A percentile compares a stretch with the other conserved stretches of the same genome.
Evolutionary conservation across 2,888 invertebrate species (phyloP).

Genomic region (Meteorus cinctellus): DNA sequence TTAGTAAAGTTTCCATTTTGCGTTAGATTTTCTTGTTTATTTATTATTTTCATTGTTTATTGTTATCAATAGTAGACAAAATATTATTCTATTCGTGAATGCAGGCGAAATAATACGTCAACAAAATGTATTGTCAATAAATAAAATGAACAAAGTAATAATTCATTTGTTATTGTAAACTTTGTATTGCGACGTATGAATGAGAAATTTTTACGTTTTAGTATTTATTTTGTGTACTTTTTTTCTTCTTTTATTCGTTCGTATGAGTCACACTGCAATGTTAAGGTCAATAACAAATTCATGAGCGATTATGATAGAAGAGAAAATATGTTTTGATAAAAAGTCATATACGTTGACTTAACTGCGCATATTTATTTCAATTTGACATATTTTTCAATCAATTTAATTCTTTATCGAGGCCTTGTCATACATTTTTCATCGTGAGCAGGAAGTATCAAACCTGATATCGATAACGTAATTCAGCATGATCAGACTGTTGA

Average conservation of each 20-base stretch:
- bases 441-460: neutral
- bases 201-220: neutral
- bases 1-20: neutral
- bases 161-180: neutral
- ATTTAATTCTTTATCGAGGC: neutral
- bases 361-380: conserved; percentile 2
- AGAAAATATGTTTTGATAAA: neutral
- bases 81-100: neutral
- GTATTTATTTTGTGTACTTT: no score
- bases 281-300: conserved; percentile 18
- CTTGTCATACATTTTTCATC: conserved; percentile 24
- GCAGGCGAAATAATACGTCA: neutral
- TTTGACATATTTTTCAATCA: neutral
- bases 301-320: neutral
- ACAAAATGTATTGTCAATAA: neutral
- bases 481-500: neutral
- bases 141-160: neutral
- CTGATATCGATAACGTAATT: conserved; percentile 42
- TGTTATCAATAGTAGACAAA: neutral
- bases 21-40: neutral
- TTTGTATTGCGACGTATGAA: neutral
- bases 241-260: neutral
- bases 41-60: neutral
- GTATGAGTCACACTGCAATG: neutral
- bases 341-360: conserved; percentile 5